phyloP scores from a whole-genome alignment of 2,797 vertebrate genomes.

The Gouania willdenowi region DNA sequence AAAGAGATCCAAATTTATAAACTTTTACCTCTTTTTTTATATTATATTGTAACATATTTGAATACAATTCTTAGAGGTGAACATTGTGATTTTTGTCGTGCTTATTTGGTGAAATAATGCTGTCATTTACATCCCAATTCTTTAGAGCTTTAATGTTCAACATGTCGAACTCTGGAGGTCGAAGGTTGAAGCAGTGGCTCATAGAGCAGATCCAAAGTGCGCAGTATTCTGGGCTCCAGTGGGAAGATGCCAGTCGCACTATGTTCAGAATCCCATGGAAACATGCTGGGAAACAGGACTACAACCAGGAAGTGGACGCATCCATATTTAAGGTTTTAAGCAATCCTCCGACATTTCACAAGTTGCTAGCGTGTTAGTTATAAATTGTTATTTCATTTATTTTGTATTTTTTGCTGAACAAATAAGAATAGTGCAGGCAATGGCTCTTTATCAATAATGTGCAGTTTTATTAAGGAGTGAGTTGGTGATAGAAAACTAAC shows the following conservation, averaged over 20 bases:
- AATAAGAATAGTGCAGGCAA: too few relatives aligned
- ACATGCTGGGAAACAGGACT: conserved; percentile 96
- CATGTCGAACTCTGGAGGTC: conserved; percentile 85
- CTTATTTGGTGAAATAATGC: too few relatives aligned
- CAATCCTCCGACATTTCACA: too few relatives aligned
- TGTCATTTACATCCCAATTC: not conserved
- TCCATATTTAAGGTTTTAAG: conserved; percentile 94
- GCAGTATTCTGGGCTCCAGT: conserved; percentile 87
- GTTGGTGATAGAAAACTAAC: too few relatives aligned
- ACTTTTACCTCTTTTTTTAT: too few relatives aligned
- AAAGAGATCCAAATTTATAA: too few relatives aligned
- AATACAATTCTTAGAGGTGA: not conserved
- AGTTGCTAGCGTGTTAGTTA: too few relatives aligned
- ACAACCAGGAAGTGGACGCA: conserved; percentile 96
- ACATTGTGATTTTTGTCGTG: not conserved
- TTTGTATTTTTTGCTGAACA: too few relatives aligned
- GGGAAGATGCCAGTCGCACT: conserved; percentile 87
- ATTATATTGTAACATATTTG: too few relatives aligned
- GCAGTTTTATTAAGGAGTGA: too few relatives aligned
- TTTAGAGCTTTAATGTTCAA: conserved; percentile 12
- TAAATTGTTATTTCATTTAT: too few relatives aligned
- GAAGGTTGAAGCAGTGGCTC: conserved; percentile 94
- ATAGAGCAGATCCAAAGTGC: conserved; percentile 92
- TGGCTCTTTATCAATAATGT: too few relatives aligned
- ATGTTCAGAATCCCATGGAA: conserved; percentile 99